Evolutionary conservation across 2,888 invertebrate genomes (phyloP), one percentile per base, ranked within the genome.

Genomic region (Strigamia transsilvanica): DNA sequence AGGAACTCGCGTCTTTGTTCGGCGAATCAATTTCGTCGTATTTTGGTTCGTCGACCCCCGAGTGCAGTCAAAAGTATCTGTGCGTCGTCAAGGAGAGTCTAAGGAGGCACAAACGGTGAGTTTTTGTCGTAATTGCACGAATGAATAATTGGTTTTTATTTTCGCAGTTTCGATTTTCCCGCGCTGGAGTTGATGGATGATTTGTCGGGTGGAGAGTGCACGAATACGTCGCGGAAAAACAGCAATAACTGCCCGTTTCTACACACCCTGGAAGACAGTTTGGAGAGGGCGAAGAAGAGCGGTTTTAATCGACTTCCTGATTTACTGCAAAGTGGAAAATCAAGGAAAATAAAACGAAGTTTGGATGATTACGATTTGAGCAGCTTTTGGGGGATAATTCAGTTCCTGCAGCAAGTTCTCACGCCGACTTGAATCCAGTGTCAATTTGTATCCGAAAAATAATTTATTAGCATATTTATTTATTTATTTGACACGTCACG

Each of bases 301-400:
- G 56, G n/a, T 56, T n/a, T 18, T 56, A 56, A 56, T n/a, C 56
- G 15, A 6, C 21, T 18, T 18, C 18, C 56, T 56, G 56, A 56
- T 56, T 56, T 56, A 56, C 56, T 56, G 56, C 56, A 56, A 56
- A 56, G 56, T 56, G 56, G 56, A 56, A 56, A 56, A 56, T 9
- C n/a, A 18, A 5, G 18, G n/a, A 56, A 56, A 56, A 56, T 56
- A 18, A 56, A 56, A 56, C 21, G 56, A 18, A 56, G n/a, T 18
- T 9, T 21, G n/a, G 56, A 56, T 18, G n/a, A 56, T 56, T 56
- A 56, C 56, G n/a, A 56, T 56, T 18, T 18, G 18, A 56, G 3
- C 21, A n/a, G 56, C 56, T 21, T 56, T 18, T 56, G 21, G 56
- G 56, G 56, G 6, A 21, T 56, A 56, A 56, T 56, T 18, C 56